Evolutionary conservation across 2,888 invertebrate genomes (phyloP).

Genomic region (Xestoiulus laeticollis): DNA sequence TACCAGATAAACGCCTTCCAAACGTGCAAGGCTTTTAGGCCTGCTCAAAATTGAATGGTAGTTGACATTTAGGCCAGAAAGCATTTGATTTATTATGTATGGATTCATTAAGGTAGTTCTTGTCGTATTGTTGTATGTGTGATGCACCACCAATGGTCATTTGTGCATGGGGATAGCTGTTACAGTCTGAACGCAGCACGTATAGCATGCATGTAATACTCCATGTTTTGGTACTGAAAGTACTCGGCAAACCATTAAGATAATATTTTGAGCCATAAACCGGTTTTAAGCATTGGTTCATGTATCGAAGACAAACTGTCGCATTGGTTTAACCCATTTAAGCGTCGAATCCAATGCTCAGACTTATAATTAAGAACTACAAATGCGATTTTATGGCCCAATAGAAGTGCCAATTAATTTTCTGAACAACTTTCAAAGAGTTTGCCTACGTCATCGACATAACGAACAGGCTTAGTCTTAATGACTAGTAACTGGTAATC

Average conservation of each 20-base stretch:
- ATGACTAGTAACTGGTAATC: slow-evolving; percentile 10
- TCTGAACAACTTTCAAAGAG: slow-evolving; percentile 15
- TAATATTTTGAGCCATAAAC: not conserved
- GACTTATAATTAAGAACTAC: slow-evolving; percentile 15
- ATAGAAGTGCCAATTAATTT: not conserved
- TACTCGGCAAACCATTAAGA: not conserved
- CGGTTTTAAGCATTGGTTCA: not conserved
- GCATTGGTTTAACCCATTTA: not conserved
- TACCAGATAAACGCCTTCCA: not conserved
- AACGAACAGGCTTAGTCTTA: not conserved
- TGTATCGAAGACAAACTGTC: not conserved
- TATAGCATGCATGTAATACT: not conserved
- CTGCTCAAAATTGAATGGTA: not conserved
- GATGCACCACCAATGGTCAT: not conserved
- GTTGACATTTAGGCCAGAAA: not conserved
- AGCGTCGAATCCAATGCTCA: not conserved
- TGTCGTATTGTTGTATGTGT: not conserved
- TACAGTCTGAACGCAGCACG: too few relatives aligned
- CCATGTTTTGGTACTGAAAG: not conserved
- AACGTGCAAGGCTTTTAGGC: not conserved
- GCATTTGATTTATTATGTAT: too few relatives aligned
- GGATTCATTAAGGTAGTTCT: not conserved
- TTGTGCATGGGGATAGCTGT: too few relatives aligned
- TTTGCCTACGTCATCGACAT: not conserved
- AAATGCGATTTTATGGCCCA: not conserved